Evolutionary conservation across 2,797 vertebrate species (phyloP), one percentile per base, ranked within the genome.

Genomic region (Oreochromis mossambicus): DNA sequence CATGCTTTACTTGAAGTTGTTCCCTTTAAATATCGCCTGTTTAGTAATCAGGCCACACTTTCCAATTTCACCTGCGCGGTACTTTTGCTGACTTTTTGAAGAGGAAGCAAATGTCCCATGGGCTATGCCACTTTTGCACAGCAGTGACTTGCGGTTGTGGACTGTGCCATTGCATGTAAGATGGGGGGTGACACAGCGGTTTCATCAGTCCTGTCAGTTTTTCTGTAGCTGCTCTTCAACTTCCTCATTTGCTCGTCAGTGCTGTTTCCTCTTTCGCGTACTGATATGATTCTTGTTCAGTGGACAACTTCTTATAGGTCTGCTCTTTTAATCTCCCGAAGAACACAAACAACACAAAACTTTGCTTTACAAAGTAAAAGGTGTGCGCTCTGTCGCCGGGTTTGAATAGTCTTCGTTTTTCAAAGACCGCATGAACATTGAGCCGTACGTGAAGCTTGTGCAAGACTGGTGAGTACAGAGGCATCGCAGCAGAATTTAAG

Each of bases 181-280:
- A 66, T 8, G 9, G 70, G 56, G 79, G 77, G 61, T 85, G 85
- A 85, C 78, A 51, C 9, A 75, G 13, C 46, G 7, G 84, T 93
- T 94, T 91, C 88, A 83, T 91, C 90, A 90, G 82, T 61, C 14
- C 56, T 87, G 83, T 92, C 89, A 87, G 84, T 89, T 87, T 88
- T 89, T 93, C 90, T 90, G 86, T 82, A 8, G 82, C 87, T 63
- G 76, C 85, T 80, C 56, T 79, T 93, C 80, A 32, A 94, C 94
- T 95, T 96, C 94, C 95, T 94, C 50, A 80, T 95, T 93, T 78
- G 51, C 41, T 26, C 21, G 2, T 9, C 6, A 80, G 79, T 19
- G 21, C 21, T 4, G 11, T 94, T 96, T 95, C 95, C 95, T 95
- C 94, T 95, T 96, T 94, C 15, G 7, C 29, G 1, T 4, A 5